Evolutionary conservation across 2,113 vertebrate genomes (phyloP).

Genomic region (Aphelocoma coerulescens): DNA sequence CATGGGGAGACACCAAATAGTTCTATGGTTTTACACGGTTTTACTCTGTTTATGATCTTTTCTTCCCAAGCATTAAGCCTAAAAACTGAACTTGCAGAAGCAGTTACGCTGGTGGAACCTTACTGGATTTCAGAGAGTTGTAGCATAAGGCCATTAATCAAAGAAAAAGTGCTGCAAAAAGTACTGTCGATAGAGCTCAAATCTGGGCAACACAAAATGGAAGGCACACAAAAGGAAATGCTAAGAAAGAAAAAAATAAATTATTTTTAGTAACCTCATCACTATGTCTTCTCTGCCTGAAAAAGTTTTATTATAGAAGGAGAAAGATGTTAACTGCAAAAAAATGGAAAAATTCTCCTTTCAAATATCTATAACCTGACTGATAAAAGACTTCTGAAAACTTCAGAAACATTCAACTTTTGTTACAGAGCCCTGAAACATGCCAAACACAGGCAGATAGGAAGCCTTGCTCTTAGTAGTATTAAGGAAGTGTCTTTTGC

Average conservation of each 20-base stretch:
- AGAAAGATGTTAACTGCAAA: not conserved
- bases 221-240: not conserved
- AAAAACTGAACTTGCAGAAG: not conserved
- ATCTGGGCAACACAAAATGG: not conserved
- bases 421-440: not conserved
- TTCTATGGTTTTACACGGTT: not conserved
- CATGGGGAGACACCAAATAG: not conserved
- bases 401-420: not conserved
- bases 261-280: not conserved
- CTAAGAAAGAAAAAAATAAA: not conserved
- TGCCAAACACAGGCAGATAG: not conserved
- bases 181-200: not conserved
- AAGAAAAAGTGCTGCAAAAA: not conserved
- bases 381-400: not conserved
- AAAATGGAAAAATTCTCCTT: not conserved
- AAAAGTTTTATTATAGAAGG: not conserved
- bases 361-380: not conserved
- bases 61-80: not conserved
- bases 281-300: not conserved
- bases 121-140: not conserved
- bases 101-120: not conserved
- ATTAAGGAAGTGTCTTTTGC: not conserved
- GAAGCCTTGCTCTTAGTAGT: not conserved
- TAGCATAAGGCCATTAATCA: not conserved
- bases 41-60: not conserved